These are phyloP conservation scores for Lysandra coridon DNA, from an alignment of 2,888 invertebrate genomes.

Conservation along the genomic window DNA sequence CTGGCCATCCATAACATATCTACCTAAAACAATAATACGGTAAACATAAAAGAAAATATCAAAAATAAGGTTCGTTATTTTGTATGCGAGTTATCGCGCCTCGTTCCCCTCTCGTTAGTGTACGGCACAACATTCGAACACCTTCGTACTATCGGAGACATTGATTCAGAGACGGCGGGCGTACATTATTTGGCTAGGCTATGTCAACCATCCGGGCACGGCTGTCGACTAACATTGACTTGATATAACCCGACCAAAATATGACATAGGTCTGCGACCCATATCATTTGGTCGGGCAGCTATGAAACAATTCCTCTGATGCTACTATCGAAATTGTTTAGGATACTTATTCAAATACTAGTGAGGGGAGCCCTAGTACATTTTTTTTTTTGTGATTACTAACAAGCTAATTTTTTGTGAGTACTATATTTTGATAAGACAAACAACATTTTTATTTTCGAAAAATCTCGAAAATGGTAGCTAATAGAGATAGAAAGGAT, in stretches of 20 bases:
- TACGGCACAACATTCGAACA: conserved; percentile 36
- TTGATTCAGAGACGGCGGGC: too few relatives aligned
- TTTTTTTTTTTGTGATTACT: too few relatives aligned
- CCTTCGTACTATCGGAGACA: not conserved
- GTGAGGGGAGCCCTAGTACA: too few relatives aligned
- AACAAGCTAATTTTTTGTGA: too few relatives aligned
- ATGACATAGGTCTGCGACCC: not conserved
- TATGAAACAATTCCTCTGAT: not conserved
- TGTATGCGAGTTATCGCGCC: conserved; percentile 37
- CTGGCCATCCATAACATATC: too few relatives aligned
- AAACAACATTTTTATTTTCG: too few relatives aligned
- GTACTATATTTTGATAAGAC: too few relatives aligned
- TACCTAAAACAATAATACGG: not conserved
- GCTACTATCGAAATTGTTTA: not conserved
- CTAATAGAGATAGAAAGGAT: too few relatives aligned
- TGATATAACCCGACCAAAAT: not conserved
- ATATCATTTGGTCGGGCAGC: too few relatives aligned
- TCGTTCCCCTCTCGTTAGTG: conserved; percentile 41
- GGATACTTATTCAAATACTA: not conserved
- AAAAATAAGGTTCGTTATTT: conserved; percentile 40
- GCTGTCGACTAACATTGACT: not conserved
- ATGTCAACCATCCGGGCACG: too few relatives aligned
- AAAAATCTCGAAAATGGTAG: too few relatives aligned
- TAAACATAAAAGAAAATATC: not conserved
- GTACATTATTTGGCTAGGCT: too few relatives aligned